phyloP scores from a whole-genome alignment of 35 echinoderm and acorn worm genomes.

The Ophioderma brevispina region DNA sequence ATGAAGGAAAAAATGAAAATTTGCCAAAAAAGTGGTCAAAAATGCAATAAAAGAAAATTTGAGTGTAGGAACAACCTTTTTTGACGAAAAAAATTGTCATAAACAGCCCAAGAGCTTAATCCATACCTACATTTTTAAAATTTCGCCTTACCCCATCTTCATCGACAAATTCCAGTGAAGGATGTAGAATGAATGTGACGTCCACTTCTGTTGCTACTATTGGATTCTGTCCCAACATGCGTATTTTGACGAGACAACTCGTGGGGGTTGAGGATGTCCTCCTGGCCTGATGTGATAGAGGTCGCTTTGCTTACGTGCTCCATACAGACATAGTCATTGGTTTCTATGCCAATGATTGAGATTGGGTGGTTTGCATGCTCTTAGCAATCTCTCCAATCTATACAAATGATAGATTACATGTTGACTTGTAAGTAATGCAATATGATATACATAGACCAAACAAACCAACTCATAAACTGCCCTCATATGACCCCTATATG shows the following conservation, averaged over 20 bases:
- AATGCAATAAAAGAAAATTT: too few species aligned
- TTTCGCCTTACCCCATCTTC: conserved; percentile 54
- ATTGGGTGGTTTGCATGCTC: conserved; percentile 85
- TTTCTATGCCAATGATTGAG: conserved; percentile 95
- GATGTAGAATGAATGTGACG: conserved; percentile 78
- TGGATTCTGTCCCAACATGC: conserved; percentile 69
- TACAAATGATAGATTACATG: too few species aligned
- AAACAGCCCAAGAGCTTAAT: too few species aligned
- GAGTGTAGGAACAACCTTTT: too few species aligned
- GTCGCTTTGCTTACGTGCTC: conserved; percentile 72
- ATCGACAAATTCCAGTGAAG: conserved; percentile 70
- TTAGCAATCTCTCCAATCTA: conserved; percentile 85
- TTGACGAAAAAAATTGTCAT: too few species aligned
- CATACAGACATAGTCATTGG: conserved; percentile 48
- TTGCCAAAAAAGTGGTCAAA: too few species aligned
- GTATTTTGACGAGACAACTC: conserved; percentile 80
- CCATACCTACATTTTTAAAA: too few species aligned
- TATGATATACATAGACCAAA: too few species aligned
- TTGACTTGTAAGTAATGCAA: too few species aligned
- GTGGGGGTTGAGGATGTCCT: conserved; percentile 84
- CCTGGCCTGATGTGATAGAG: conserved; percentile 70
- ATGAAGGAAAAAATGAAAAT: too few species aligned
- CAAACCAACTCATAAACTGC: too few species aligned
- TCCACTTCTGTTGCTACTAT: conserved; percentile 80
- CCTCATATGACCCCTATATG: too few species aligned